Conservation (phyloP, 2,113 vertebrate species). For the Octodon degus region DNA sequence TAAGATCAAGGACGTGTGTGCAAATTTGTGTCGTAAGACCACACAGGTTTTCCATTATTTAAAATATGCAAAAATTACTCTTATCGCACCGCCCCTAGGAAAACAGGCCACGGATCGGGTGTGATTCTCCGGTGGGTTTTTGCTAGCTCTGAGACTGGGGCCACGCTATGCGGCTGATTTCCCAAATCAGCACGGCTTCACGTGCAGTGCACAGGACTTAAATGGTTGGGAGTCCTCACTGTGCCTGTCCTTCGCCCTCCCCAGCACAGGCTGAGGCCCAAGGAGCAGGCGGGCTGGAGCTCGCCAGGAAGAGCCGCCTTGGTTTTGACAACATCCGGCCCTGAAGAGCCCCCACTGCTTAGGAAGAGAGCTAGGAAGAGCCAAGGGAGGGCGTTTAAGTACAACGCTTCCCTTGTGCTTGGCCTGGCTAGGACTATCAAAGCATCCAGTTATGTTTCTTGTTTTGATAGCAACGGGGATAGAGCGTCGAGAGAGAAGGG, state of each 20-base stretch:
- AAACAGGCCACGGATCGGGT: not conserved
- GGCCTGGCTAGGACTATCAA: fast-evolving
- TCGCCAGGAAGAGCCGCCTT: not conserved
- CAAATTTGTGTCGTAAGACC: not conserved
- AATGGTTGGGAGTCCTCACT: not conserved
- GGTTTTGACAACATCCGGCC: not conserved
- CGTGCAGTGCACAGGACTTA: not conserved
- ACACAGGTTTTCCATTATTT: not conserved
- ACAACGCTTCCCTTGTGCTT: fast-evolving
- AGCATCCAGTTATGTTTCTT: not conserved
- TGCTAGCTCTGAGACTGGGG: too few species aligned
- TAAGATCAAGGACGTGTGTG: fast-evolving
- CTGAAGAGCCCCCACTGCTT: fast-evolving
- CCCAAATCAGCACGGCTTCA: not conserved
- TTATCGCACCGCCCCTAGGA: too few species aligned
- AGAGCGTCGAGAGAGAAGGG: not conserved
- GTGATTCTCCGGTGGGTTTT: not conserved
- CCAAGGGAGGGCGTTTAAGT: fast-evolving
- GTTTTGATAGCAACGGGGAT: constrained; percentile 18
- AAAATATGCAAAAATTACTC: not conserved
- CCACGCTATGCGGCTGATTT: not conserved
- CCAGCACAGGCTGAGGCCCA: not conserved
- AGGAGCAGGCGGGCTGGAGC: fast-evolving
- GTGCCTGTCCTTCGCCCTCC: not conserved
- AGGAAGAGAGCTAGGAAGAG: fast-evolving